A percentile compares a stretch with the other conserved stretches of the same genome.
Conservation (phyloP, 92 coral and sea anemone genomes). For the Metridium senile region DNA sequence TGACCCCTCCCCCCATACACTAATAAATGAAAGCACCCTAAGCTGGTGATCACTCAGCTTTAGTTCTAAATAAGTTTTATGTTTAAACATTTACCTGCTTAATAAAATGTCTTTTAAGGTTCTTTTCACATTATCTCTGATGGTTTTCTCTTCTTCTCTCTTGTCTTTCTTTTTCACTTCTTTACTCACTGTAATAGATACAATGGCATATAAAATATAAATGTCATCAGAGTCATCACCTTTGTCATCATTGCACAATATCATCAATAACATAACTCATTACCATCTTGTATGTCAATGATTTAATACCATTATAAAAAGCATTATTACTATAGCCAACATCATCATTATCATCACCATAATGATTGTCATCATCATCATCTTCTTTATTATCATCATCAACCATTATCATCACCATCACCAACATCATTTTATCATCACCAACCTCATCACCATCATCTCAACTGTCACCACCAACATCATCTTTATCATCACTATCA, state of each 20-base stretch:
- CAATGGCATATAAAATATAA: neutral
- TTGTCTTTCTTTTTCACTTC: constrained; percentile 84
- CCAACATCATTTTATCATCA: neutral
- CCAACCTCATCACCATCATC: neutral
- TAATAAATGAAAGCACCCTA: neutral
- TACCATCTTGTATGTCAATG: too few species aligned
- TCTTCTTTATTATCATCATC: neutral
- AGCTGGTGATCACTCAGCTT: too few species aligned
- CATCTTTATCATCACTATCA: neutral
- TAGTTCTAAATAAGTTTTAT: too few species aligned
- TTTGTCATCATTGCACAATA: neutral
- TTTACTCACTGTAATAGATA: constrained; percentile 41
- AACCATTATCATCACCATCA: neutral
- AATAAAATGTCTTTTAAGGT: constrained; percentile 78
- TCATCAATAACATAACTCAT: too few species aligned
- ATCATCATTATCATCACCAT: neutral
- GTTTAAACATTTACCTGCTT: too few species aligned
- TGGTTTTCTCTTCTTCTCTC: constrained; percentile 80
- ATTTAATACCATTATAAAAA: neutral
- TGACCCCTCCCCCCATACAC: too few species aligned
- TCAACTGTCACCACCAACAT: neutral
- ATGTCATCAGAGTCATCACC: neutral
- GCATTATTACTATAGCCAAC: neutral
- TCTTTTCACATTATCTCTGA: constrained; percentile 85
- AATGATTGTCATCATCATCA: neutral